Evolutionary conservation across 1,140 invertebrate species (phyloP).

Genomic region (Drosophila mojavensis): DNA sequence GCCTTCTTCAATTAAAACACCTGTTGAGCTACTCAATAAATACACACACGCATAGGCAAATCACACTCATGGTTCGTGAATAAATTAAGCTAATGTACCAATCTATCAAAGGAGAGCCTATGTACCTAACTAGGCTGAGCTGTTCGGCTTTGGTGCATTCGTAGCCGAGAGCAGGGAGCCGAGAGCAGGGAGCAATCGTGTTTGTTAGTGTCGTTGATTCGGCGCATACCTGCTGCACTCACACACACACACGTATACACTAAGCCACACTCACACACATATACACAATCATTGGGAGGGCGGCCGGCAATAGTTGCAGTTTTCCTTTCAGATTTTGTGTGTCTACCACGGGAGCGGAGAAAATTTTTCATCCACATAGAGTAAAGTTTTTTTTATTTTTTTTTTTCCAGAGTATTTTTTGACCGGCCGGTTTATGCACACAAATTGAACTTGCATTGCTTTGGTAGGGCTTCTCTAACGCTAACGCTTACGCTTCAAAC

Average conservation of each 20-base stretch:
- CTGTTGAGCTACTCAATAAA: no score
- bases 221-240: constrained; percentile 45
- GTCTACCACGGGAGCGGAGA: constrained; percentile 54
- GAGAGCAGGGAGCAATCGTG: neutral
- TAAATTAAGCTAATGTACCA: neutral
- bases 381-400: neutral
- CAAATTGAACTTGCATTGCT: neutral
- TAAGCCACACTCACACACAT: constrained; percentile 3
- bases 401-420: neutral
- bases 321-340: constrained; percentile 62
- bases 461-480: constrained; percentile 3
- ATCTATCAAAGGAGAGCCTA: neutral
- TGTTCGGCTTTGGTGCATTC: neutral
- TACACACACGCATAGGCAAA: no score
- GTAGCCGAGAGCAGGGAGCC: neutral
- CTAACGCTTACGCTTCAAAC: neutral
- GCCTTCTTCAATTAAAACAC: no score
- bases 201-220: constrained; percentile 42
- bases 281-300: neutral
- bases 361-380: constrained; percentile 49
- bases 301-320: constrained; percentile 21
- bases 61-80: no score
- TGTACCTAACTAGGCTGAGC: neutral
- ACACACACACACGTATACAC: constrained; percentile 4
- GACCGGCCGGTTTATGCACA: constrained; percentile 29